A percentile compares a stretch with the other conserved stretches of the same genome.
These are phyloP conservation scores for Urocynchramus pylzowi DNA, from an alignment of 2,113 vertebrate genomes.

Conservation along the genomic window DNA sequence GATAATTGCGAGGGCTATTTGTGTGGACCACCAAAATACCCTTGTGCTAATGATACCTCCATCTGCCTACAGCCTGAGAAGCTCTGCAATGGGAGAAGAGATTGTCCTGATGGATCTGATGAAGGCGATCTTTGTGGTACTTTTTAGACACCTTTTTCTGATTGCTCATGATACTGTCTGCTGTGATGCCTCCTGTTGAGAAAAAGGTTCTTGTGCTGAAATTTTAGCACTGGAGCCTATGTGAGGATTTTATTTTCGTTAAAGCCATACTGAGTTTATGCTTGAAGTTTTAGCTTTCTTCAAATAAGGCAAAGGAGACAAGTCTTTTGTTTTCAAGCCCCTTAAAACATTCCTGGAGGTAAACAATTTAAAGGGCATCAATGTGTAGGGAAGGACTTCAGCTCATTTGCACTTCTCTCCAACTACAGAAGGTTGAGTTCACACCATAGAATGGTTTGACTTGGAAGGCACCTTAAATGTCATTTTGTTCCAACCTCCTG, in stretches of 20 bases:
- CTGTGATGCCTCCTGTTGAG: background rate
- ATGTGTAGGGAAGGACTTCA: background rate
- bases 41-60: conserved; percentile 91
- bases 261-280: background rate
- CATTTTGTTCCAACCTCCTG: rapidly evolving
- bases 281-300: background rate
- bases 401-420: background rate
- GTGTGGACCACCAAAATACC: conserved; percentile 95
- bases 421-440: background rate
- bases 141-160: conserved; percentile 19
- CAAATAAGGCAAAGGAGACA: background rate
- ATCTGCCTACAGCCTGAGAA: conserved; percentile 91
- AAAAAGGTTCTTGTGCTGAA: background rate
- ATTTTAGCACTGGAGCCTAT: background rate
- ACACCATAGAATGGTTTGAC: background rate
- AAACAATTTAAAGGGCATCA: background rate
- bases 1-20: conserved; percentile 87
- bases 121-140: conserved; percentile 95
- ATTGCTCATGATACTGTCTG: background rate
- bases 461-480: background rate
- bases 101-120: conserved; percentile 93
- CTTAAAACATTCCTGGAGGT: background rate
- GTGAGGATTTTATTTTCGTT: background rate
- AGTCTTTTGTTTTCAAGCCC: background rate
- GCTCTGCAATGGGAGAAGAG: conserved; percentile 91